A percentile compares a stretch with the other conserved stretches of the same genome.
phyloP scores from a whole-genome alignment of 1,140 invertebrate species.

The Trichogramma pretiosum region DNA sequence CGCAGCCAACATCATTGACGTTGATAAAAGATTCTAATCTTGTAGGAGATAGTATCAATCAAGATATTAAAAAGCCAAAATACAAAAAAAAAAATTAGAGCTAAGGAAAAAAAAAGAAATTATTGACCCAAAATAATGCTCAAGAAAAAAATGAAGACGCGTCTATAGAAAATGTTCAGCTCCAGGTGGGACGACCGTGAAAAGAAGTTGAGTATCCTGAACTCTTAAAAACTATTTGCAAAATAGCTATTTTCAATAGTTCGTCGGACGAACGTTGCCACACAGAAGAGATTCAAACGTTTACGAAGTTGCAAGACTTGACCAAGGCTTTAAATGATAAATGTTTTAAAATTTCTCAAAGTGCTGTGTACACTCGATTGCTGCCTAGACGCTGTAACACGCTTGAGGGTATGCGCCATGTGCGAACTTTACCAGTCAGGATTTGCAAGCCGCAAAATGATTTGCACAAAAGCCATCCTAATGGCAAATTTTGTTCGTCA shows the following conservation, averaged over 20 bases:
- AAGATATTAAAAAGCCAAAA: no score
- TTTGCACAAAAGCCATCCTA: constrained; percentile 9
- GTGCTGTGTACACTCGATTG: constrained; percentile 14
- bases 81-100: no score
- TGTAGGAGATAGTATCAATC: no score
- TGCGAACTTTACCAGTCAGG: constrained; percentile 13
- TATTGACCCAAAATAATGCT: neutral
- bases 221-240: constrained; percentile 14
- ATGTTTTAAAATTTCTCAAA: constrained; percentile 14
- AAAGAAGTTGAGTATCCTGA: constrained; percentile 16
- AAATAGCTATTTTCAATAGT: constrained; percentile 20
- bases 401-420: constrained; percentile 11
- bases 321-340: constrained; percentile 7
- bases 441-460: constrained; percentile 8
- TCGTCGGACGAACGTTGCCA: constrained; percentile 18
- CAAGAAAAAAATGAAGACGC: no score
- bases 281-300: constrained; percentile 17
- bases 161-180: no score
- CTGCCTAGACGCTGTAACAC: constrained; percentile 12
- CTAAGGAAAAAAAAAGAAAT: constrained; percentile 7
- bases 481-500: constrained; percentile 13
- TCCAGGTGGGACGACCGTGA: no score
- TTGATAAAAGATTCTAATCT: no score
- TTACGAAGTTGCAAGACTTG: constrained; percentile 19
- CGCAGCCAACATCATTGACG: no score